Evolutionary conservation across 2,113 vertebrate species (phyloP).

Genomic region (Porphyrio hochstetteri): DNA sequence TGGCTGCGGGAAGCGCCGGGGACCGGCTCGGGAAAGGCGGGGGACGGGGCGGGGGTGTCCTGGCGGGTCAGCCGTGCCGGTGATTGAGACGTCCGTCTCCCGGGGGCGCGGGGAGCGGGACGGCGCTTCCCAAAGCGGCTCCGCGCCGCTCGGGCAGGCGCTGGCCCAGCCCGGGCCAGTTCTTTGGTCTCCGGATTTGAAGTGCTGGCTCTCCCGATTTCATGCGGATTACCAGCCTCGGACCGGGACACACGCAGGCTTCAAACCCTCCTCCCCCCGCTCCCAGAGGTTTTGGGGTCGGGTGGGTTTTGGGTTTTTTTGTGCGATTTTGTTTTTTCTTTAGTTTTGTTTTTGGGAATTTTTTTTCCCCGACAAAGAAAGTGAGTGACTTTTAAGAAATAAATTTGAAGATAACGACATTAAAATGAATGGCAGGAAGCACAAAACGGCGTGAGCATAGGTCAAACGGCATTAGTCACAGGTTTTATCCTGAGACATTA

Average conservation of each 20-base stretch:
- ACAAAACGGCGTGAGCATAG: slow-evolving; percentile 77
- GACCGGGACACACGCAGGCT: slow-evolving; percentile 57
- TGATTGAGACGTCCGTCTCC: slow-evolving; percentile 30
- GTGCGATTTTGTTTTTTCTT: not conserved
- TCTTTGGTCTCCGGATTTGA: not conserved
- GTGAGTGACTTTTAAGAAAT: slow-evolving; percentile 75
- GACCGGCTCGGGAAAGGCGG: not conserved
- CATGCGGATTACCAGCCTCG: slow-evolving; percentile 48
- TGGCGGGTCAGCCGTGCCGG: too few relatives aligned
- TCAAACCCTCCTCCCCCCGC: not conserved
- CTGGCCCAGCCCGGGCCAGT: not conserved
- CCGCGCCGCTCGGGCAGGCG: not conserved
- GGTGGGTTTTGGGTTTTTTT: not conserved
- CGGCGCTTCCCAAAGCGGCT: not conserved
- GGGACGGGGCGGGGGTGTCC: not conserved
- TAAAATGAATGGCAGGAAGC: slow-evolving; percentile 81
- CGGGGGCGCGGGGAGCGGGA: not conserved
- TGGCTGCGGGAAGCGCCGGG: not conserved
- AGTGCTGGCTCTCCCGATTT: slow-evolving; percentile 43
- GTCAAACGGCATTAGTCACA: slow-evolving; percentile 89
- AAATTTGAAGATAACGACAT: slow-evolving; percentile 83
- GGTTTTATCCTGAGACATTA: slow-evolving; percentile 78
- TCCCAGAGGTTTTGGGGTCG: not conserved
- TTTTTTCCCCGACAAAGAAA: slow-evolving; percentile 1
- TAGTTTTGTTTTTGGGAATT: rapidly evolving